A percentile compares a stretch with the other conserved stretches of the same genome.
Evolutionary conservation across 23 tunicate species (phyloP).

Genomic region (Styela clava): DNA sequence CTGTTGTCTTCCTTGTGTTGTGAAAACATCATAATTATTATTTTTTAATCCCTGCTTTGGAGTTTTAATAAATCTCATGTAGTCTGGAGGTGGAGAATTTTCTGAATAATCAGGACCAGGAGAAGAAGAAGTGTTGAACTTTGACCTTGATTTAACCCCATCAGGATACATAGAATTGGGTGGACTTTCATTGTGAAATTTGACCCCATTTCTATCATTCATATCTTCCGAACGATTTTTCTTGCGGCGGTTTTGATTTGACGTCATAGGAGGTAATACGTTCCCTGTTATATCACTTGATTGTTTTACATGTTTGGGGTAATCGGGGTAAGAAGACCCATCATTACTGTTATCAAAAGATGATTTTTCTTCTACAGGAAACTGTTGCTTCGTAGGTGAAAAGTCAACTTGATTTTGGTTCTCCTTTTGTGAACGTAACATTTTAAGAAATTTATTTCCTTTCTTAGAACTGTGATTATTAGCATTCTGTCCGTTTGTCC

Average conservation of each 20-base stretch:
- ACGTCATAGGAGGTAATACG: background rate
- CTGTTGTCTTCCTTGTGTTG: background rate
- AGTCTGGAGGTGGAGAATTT: slow-evolving; percentile 8
- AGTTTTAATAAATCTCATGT: slow-evolving; percentile 30
- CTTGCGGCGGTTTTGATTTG: background rate
- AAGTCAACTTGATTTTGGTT: background rate
- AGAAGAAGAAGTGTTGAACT: background rate
- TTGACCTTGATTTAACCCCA: background rate
- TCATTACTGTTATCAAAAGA: background rate
- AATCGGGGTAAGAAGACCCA: background rate
- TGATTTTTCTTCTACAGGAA: background rate
- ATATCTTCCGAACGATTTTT: background rate
- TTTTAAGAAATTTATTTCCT: slow-evolving; percentile 3
- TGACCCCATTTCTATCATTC: background rate
- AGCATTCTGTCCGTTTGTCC: background rate
- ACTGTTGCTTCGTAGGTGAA: background rate
- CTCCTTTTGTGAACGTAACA: slow-evolving; percentile 27
- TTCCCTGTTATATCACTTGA: background rate
- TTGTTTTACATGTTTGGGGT: background rate
- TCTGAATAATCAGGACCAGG: background rate
- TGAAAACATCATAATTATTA: background rate
- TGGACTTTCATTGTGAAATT: background rate
- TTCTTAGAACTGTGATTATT: background rate
- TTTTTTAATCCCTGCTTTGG: background rate
- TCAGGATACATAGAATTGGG: background rate